Conservation (phyloP, 1,140 invertebrate genomes). For the Penaeus indicus region DNA sequence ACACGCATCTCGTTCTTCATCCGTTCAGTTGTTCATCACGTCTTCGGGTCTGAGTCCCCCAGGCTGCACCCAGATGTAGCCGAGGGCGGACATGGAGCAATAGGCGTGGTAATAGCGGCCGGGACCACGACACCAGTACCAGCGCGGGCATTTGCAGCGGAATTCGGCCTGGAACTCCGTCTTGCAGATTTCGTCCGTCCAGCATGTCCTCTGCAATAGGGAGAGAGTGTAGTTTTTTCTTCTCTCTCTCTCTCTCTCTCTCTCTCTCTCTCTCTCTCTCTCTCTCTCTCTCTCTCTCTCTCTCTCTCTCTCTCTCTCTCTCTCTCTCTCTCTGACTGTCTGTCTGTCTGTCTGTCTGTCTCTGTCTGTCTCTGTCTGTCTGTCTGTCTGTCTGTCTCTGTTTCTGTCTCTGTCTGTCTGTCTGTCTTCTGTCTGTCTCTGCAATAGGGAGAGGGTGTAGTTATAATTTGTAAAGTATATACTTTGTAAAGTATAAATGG, state of each 20-base stretch:
- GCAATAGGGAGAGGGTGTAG: neutral
- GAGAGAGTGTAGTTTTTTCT: neutral
- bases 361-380: too few species aligned
- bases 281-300: too few species aligned
- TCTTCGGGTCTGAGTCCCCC: slow-evolving; percentile 61
- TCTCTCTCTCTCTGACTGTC: too few species aligned
- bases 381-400: too few species aligned
- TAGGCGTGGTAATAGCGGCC: slow-evolving; percentile 91
- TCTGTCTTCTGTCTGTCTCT: neutral
- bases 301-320: too few species aligned
- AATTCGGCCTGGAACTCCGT: slow-evolving; percentile 90
- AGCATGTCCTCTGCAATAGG: slow-evolving; percentile 82
- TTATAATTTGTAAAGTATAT: neutral
- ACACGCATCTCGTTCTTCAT: too few species aligned
- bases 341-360: too few species aligned
- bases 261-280: too few species aligned
- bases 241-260: too few species aligned
- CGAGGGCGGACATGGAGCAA: slow-evolving; percentile 89
- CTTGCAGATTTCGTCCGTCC: slow-evolving; percentile 94
- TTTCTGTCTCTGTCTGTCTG: neutral
- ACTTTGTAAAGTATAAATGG: neutral
- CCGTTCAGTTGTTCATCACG: neutral
- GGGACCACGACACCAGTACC: slow-evolving; percentile 88
- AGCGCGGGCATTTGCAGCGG: slow-evolving; percentile 86
- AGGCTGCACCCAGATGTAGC: slow-evolving; percentile 76